Evolutionary conservation across 2,797 vertebrate species (phyloP).

Genomic region (Protonibea diacanthus): DNA sequence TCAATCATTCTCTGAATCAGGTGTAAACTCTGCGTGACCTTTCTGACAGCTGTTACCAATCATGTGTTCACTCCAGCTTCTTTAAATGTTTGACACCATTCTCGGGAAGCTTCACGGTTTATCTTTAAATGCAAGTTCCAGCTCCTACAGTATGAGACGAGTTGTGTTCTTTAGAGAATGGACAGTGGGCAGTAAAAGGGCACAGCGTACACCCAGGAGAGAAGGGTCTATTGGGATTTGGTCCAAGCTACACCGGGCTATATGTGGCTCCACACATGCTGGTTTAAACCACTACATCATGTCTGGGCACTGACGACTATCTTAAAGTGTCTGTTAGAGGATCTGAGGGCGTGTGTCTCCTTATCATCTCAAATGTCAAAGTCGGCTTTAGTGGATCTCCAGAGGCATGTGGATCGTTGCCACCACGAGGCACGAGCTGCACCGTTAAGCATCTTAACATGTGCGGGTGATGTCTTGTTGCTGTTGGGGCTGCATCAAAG

Average conservation of each 20-base stretch:
- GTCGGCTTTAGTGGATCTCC: slow-evolving; percentile 69
- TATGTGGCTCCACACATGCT: slow-evolving; percentile 53
- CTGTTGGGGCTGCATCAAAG: slow-evolving; percentile 68
- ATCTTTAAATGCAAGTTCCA: neutral
- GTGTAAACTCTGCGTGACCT: slow-evolving; percentile 48
- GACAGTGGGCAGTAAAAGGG: slow-evolving; percentile 22
- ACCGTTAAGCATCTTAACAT: slow-evolving; percentile 64
- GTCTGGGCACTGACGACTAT: slow-evolving; percentile 63
- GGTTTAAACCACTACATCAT: slow-evolving; percentile 64
- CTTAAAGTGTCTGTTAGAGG: slow-evolving; percentile 64
- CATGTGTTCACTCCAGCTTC: neutral
- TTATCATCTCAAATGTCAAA: slow-evolving; percentile 78
- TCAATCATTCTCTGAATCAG: slow-evolving; percentile 30
- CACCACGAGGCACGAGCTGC: slow-evolving; percentile 55
- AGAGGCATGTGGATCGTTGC: slow-evolving; percentile 68
- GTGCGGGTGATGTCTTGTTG: slow-evolving; percentile 67
- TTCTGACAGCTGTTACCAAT: slow-evolving; percentile 40
- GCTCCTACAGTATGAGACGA: neutral
- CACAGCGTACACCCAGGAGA: slow-evolving; percentile 9
- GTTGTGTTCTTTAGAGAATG: slow-evolving; percentile 7
- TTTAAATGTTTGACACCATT: slow-evolving; percentile 27
- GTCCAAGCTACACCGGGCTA: slow-evolving; percentile 30
- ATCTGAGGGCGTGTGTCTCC: slow-evolving; percentile 53
- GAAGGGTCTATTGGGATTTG: slow-evolving; percentile 41
- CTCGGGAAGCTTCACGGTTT: slow-evolving; percentile 21